Evolutionary conservation across 1,140 invertebrate genomes (phyloP), one percentile per base, ranked within the genome.

Genomic region (Campoletis sonorensis): DNA sequence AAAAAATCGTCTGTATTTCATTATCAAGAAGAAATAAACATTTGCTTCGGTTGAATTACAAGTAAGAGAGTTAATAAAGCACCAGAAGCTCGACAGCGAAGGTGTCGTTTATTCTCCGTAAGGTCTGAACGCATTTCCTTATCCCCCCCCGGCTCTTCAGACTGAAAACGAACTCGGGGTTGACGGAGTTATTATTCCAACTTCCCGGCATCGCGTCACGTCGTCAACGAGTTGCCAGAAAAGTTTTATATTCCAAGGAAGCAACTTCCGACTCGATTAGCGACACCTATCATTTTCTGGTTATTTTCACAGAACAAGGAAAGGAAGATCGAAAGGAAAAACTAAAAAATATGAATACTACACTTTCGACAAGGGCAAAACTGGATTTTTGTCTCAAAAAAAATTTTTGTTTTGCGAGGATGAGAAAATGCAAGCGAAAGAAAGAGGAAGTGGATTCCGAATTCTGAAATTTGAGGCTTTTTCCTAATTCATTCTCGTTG

Each of bases 161-260:
- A 18, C n/a, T 33, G 21, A 51, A 64, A 51, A 73, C 70, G 64
- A 78, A 61, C 77, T 71, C 75, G 71, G 67, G 54, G 79, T 16
- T 81, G 80, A 81, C 64, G 80, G 80, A 81, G 64, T 81, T 81
- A 81, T 81, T 81, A 78, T 81, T 71, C 54, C 64, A 16, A 79
- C 80, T 81, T 81, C 80, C 80, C 76, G 61, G 16, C 70, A 45
- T 15, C 30, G n/a, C 13, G 37, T 11, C 45, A 13, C 26, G 40
- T 75, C 72, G 72, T 75, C 72, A 30, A 75, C 26, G 72, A 54
- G 21, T 75, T 75, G 45, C 72, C 40, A 75, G 49, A 75, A 75
- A 75, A 75, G 30, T 54, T 26, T 51, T 75, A 45, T 54, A 30
- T 75, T 70, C 67, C 27, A 30, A 33, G 67, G 67, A 5, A 70